Evolutionary conservation across 1,140 invertebrate species (phyloP).

Genomic region (Ganaspis sp.): DNA sequence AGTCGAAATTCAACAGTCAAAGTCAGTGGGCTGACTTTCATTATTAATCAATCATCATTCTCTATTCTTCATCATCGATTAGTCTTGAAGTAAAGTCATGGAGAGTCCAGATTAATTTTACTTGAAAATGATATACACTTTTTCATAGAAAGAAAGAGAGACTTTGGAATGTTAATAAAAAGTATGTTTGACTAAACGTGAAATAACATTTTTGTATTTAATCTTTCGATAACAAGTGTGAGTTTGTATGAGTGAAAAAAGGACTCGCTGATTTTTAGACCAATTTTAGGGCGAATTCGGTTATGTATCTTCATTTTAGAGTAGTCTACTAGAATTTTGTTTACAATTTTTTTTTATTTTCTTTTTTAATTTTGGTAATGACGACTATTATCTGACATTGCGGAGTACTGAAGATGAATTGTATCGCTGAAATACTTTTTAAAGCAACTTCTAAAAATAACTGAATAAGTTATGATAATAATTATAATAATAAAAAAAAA

Average conservation of each 20-base stretch:
- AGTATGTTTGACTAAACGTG: conserved; percentile 23
- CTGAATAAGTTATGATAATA: background rate
- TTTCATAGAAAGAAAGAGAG: conserved; percentile 48
- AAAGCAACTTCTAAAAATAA: background rate
- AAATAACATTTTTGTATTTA: conserved; percentile 60
- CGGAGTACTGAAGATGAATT: background rate
- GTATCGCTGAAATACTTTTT: background rate
- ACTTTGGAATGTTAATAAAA: conserved; percentile 44
- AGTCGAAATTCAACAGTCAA: conserved; percentile 30
- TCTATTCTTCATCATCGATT: conserved; percentile 28
- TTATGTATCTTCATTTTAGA: background rate
- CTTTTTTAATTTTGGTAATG: background rate
- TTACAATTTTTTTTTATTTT: background rate
- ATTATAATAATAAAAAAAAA: too few species aligned
- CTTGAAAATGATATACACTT: conserved; percentile 26
- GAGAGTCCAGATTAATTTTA: conserved; percentile 30
- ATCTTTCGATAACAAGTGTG: conserved; percentile 46
- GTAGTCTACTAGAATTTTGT: background rate
- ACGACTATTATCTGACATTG: conserved; percentile 13
- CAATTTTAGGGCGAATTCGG: conserved; percentile 11
- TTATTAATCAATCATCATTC: conserved; percentile 12
- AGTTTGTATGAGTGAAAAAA: background rate
- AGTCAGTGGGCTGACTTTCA: conserved; percentile 2
- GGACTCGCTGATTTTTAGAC: background rate
- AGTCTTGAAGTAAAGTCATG: background rate